Conservation (phyloP, 1,140 invertebrate species). For the Theocolax elegans region DNA sequence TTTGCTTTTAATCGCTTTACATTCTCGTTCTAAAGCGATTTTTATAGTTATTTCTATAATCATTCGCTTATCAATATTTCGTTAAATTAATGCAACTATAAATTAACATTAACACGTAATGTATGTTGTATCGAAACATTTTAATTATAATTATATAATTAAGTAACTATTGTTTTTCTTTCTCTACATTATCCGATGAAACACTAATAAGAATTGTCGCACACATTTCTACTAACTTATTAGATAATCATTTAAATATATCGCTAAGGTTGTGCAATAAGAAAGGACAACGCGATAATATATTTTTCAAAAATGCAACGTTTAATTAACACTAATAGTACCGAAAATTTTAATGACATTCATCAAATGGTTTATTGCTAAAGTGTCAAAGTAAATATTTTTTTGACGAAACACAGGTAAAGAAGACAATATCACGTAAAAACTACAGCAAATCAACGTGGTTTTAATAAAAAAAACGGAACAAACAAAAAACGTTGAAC, state of each 20-base stretch:
- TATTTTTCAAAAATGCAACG: conserved; percentile 19
- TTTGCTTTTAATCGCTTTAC: background rate
- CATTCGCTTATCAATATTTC: conserved; percentile 19
- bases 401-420: too few species aligned
- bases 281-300: conserved; percentile 6
- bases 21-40: background rate
- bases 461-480: too few species aligned
- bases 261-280: conserved; percentile 16
- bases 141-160: conserved; percentile 12
- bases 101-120: conserved; percentile 22
- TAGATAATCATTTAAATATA: conserved; percentile 18
- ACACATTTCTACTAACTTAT: conserved; percentile 15
- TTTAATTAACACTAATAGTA: too few species aligned
- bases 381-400: too few species aligned
- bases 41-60: background rate
- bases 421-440: too few species aligned
- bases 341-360: too few species aligned
- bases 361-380: too few species aligned
- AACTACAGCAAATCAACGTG: too few species aligned
- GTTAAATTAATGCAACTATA: background rate
- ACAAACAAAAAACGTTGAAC: too few species aligned
- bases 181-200: conserved; percentile 14
- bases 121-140: conserved; percentile 18
- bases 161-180: conserved; percentile 25
- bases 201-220: conserved; percentile 4